These are phyloP conservation scores for Etheostoma cragini DNA, from an alignment of 2,113 vertebrate genomes.

Conservation along the genomic window DNA sequence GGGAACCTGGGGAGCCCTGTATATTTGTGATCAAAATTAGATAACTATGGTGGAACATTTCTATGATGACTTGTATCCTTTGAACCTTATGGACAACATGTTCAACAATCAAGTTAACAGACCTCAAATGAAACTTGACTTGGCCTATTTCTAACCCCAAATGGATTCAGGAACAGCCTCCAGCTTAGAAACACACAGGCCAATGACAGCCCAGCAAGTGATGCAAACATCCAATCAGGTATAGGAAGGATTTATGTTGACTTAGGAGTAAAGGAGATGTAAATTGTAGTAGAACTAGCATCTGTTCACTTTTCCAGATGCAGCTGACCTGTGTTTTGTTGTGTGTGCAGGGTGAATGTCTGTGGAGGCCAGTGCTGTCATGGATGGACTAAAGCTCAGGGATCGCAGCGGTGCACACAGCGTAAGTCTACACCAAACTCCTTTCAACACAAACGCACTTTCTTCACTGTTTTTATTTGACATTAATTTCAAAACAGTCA, in stretches of 20 bases:
- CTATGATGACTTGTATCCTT: conserved; percentile 12
- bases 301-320: not conserved
- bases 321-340: conserved; percentile 54
- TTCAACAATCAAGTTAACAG: not conserved
- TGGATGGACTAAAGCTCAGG: conserved; percentile 93
- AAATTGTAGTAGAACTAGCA: not conserved
- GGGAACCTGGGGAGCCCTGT: conserved; percentile 6
- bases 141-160: not conserved
- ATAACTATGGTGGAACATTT: conserved; percentile 11
- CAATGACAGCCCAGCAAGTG: no score
- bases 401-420: conserved; percentile 95
- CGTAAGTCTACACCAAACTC: conserved; percentile 86
- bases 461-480: no score
- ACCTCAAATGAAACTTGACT: not conserved
- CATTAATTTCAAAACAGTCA: not conserved
- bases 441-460: not conserved
- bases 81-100: conserved; percentile 7
- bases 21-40: conserved; percentile 25
- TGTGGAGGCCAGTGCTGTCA: conserved; percentile 96
- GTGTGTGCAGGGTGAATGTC: conserved; percentile 91
- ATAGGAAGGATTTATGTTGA: not conserved
- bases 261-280: conserved; percentile 5
- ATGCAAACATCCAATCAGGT: not conserved
- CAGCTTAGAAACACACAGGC: not conserved
- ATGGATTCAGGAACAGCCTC: not conserved